Evolutionary conservation across 92 coral and sea anemone genomes (phyloP).

Genomic region (Actinernus sp.): DNA sequence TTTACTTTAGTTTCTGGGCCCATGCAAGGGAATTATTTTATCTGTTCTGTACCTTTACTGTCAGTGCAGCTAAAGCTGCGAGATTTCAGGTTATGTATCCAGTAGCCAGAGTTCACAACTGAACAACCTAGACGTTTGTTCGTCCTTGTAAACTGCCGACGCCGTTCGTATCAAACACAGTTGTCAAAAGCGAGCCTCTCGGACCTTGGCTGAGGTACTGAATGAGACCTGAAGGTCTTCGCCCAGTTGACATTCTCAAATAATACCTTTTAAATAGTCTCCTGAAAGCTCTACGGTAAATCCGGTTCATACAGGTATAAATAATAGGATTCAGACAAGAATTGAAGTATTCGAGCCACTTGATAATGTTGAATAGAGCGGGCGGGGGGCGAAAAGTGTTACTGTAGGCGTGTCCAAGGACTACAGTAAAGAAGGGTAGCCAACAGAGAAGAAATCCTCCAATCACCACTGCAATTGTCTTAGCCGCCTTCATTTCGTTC

Average conservation of each 20-base stretch:
- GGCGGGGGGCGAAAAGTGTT: slow-evolving; percentile 25
- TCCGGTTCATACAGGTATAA: slow-evolving; percentile 86
- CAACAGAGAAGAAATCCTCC: slow-evolving; percentile 87
- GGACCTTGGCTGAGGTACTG: slow-evolving; percentile 29
- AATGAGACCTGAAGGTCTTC: slow-evolving; percentile 1
- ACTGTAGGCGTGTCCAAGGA: slow-evolving; percentile 63
- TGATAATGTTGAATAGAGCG: slow-evolving; percentile 60
- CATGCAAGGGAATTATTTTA: too few species aligned
- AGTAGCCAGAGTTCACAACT: too few species aligned
- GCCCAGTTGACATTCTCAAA: slow-evolving; percentile 31
- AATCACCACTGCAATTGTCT: slow-evolving; percentile 87
- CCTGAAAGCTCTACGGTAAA: slow-evolving; percentile 76
- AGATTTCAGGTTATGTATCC: too few species aligned
- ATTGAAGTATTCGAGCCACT: slow-evolving; percentile 89
- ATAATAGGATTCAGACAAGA: slow-evolving; percentile 86
- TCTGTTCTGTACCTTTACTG: too few species aligned
- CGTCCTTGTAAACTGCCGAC: too few species aligned
- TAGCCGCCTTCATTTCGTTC: slow-evolving; percentile 89
- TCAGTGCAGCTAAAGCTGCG: too few species aligned
- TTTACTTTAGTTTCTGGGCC: too few species aligned
- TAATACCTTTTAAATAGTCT: slow-evolving; percentile 60
- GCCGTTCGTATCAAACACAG: too few species aligned
- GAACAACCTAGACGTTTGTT: too few species aligned
- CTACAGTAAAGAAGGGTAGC: slow-evolving; percentile 80
- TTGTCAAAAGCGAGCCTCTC: slow-evolving; percentile 13